These are phyloP conservation scores for Pterostichus madidus DNA, from an alignment of 2,888 invertebrate genomes.

Conservation along the genomic window DNA sequence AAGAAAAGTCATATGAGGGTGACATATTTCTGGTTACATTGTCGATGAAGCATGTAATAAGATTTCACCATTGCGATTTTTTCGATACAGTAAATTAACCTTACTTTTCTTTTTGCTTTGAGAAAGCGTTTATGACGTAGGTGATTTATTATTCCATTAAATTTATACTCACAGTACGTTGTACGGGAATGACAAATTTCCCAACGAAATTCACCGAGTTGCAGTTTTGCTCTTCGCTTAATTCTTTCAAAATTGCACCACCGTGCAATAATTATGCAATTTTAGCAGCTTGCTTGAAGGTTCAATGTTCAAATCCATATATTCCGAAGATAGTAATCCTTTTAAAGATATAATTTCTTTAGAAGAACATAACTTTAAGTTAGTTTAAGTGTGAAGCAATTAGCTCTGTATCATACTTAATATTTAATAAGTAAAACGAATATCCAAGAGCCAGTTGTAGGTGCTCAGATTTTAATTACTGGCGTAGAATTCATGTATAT, in stretches of 20 bases:
- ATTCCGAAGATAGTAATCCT: not conserved
- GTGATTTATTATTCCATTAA: slow-evolving; percentile 56
- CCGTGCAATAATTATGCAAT: not conserved
- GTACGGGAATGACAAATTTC: slow-evolving; percentile 9
- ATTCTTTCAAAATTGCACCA: not conserved
- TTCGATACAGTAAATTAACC: slow-evolving; percentile 35
- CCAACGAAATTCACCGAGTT: slow-evolving; percentile 14
- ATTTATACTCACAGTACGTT: slow-evolving; percentile 24
- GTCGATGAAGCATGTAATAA: slow-evolving; percentile 19
- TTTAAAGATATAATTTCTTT: not conserved
- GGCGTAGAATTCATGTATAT: slow-evolving; percentile 34
- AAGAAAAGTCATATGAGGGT: not conserved
- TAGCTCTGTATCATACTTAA: slow-evolving; percentile 34
- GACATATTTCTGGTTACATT: not conserved
- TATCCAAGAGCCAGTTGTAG: not conserved
- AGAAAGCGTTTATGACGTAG: slow-evolving; percentile 25
- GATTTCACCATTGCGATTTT: slow-evolving; percentile 9
- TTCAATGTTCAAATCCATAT: slow-evolving; percentile 1
- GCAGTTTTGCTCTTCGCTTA: not conserved
- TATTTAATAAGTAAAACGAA: slow-evolving; percentile 37
- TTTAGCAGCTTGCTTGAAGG: not conserved
- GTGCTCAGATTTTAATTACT: slow-evolving; percentile 39
- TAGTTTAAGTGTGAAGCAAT: slow-evolving; percentile 2
- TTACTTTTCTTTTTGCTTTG: slow-evolving; percentile 15
- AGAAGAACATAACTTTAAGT: slow-evolving; percentile 17